Percentiles rank a stretch among this genome's conserved stretches.
These are phyloP conservation scores for Oncopodura yosiiana DNA, from an alignment of 1,140 invertebrate genomes.

Conservation along the genomic window DNA sequence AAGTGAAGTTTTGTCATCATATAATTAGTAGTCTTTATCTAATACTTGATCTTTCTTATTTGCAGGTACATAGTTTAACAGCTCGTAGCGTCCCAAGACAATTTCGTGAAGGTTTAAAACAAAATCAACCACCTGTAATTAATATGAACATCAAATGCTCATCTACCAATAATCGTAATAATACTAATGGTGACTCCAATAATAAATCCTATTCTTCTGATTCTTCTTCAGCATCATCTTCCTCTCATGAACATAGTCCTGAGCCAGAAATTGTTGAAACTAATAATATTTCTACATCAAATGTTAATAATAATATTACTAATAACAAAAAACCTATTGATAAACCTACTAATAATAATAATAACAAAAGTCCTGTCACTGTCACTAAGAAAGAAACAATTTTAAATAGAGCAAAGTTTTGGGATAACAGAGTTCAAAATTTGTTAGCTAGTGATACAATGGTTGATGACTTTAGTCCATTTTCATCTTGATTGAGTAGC, in stretches of 20 bases:
- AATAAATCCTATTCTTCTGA: neutral
- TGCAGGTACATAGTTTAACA: conserved; percentile 65
- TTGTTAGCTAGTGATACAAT: conserved; percentile 32
- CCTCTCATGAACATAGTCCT: neutral
- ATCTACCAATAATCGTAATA: conserved; percentile 15
- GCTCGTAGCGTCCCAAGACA: conserved; percentile 65
- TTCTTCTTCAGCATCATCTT: neutral
- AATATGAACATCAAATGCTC: conserved; percentile 35
- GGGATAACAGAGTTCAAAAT: conserved; percentile 35
- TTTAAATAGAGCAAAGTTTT: conserved; percentile 35
- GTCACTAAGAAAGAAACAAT: conserved; percentile 7
- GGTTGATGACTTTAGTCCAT: no score
- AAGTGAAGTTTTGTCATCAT: no score
- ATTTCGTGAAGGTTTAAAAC: conserved; percentile 55
- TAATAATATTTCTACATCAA: neutral
- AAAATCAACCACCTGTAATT: conserved; percentile 32
- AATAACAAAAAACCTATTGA: conserved; percentile 33
- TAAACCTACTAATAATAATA: no score
- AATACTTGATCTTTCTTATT: neutral
- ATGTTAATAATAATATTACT: conserved; percentile 15
- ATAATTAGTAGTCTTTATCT: no score
- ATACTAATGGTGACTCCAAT: neutral
- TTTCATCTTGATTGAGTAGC: no score
- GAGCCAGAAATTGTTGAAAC: neutral
- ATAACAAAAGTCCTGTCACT: conserved; percentile 5